These are phyloP conservation scores for Tetragnatha versicolor DNA, from an alignment of 1,140 invertebrate species.

Conservation along the genomic window DNA sequence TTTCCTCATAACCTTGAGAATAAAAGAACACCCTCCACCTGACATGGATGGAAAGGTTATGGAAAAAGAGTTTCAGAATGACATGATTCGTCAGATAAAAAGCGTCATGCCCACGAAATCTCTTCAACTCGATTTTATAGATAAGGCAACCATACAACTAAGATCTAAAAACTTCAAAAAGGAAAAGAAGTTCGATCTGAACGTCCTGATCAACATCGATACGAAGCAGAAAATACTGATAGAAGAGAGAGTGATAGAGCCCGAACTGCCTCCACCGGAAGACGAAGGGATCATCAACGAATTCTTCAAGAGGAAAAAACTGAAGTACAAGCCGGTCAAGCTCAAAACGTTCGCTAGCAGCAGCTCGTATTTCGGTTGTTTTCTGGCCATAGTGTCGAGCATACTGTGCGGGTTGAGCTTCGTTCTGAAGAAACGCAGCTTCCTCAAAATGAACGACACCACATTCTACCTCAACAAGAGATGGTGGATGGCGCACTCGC, in stretches of 20 bases:
- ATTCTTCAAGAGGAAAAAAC: background rate
- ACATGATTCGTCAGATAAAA: too few relatives aligned
- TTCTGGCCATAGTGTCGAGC: background rate
- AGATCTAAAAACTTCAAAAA: background rate
- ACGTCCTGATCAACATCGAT: background rate
- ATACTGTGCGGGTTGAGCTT: constrained; percentile 25
- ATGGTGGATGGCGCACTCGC: constrained; percentile 24
- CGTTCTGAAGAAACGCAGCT: constrained; percentile 16
- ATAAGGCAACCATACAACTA: background rate
- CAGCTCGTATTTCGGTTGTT: background rate
- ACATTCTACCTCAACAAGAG: background rate
- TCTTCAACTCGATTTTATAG: background rate
- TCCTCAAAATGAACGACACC: background rate
- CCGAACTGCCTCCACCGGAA: background rate
- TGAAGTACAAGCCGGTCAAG: background rate
- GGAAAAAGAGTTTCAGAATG: too few relatives aligned
- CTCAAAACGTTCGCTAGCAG: background rate
- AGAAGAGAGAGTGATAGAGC: background rate
- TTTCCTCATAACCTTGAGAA: background rate
- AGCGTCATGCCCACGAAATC: background rate
- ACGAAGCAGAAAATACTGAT: background rate
- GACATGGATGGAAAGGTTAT: background rate
- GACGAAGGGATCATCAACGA: background rate
- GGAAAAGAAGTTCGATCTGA: background rate
- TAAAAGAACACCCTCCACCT: background rate